Evolutionary conservation across 2,797 vertebrate species (phyloP).

Genomic region (Sorex maritimensis): DNA sequence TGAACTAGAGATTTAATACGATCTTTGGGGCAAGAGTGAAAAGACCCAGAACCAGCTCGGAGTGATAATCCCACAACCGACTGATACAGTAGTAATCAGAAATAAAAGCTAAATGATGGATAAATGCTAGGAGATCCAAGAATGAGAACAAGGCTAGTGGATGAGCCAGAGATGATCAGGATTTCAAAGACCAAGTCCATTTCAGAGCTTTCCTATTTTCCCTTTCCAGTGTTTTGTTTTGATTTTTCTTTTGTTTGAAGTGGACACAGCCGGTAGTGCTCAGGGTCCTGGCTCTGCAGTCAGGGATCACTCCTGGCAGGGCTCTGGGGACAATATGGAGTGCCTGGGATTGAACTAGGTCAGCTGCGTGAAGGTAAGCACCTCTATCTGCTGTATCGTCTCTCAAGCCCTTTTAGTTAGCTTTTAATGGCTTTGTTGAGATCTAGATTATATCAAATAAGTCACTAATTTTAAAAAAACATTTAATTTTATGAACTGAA

Average conservation of each 20-base stretch:
- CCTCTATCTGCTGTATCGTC: too few relatives aligned
- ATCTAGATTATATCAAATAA: not conserved
- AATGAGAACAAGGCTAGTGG: not conserved
- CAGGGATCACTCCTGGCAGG: too few relatives aligned
- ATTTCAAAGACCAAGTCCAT: not conserved
- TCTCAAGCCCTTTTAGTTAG: too few relatives aligned
- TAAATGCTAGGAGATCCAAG: not conserved
- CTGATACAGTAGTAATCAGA: not conserved
- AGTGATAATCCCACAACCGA: constrained; percentile 21
- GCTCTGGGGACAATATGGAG: too few relatives aligned
- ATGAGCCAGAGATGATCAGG: not conserved
- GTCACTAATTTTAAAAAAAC: constrained; percentile 37
- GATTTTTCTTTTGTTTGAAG: not conserved
- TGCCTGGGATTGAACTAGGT: too few relatives aligned
- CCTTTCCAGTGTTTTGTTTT: too few relatives aligned
- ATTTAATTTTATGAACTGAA: not conserved
- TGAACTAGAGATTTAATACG: not conserved
- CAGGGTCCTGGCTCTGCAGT: too few relatives aligned
- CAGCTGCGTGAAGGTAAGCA: too few relatives aligned
- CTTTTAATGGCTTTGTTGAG: constrained; percentile 40
- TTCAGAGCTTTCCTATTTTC: not conserved
- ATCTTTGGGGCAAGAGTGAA: constrained; percentile 6
- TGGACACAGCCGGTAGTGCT: too few relatives aligned
- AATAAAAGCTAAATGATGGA: constrained; percentile 41
- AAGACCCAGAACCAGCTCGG: not conserved